Conservation (phyloP, 2,113 vertebrate species). For the Neopipo cinnamomea region DNA sequence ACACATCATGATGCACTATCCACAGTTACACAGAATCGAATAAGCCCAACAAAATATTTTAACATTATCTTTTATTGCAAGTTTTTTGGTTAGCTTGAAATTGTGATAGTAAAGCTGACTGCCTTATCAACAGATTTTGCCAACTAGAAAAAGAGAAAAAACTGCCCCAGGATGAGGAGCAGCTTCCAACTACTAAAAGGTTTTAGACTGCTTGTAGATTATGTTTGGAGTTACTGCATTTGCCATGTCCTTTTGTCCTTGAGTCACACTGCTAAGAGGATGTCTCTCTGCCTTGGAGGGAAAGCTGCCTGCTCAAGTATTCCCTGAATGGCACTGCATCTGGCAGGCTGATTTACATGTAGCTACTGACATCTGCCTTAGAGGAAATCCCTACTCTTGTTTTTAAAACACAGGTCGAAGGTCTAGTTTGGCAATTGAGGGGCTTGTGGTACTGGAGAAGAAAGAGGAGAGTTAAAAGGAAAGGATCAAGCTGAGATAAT, state of each 20-base stretch:
- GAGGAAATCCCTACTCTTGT: not conserved
- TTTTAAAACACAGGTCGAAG: not conserved
- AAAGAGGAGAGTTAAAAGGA: not conserved
- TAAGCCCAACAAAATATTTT: conserved; percentile 37
- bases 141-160: not conserved
- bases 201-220: conserved; percentile 4
- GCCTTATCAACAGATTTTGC: conserved; percentile 40
- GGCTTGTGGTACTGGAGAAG: not conserved
- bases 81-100: conserved; percentile 45
- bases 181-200: not conserved
- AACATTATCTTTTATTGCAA: conserved; percentile 26
- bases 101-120: not conserved
- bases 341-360: not conserved
- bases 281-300: not conserved
- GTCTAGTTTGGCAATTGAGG: not conserved
- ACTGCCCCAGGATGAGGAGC: not conserved
- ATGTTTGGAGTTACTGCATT: not conserved
- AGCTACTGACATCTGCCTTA: not conserved
- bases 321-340: not conserved
- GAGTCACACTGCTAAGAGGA: not conserved
- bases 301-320: not conserved
- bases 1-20: conserved; percentile 9
- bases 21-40: conserved; percentile 22
- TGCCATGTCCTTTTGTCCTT: not conserved
- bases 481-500: not conserved